Percentiles rank a stretch among this genome's conserved stretches.
Evolutionary conservation across 1,140 invertebrate genomes (phyloP).

Genomic region (Platorchestia sp.): DNA sequence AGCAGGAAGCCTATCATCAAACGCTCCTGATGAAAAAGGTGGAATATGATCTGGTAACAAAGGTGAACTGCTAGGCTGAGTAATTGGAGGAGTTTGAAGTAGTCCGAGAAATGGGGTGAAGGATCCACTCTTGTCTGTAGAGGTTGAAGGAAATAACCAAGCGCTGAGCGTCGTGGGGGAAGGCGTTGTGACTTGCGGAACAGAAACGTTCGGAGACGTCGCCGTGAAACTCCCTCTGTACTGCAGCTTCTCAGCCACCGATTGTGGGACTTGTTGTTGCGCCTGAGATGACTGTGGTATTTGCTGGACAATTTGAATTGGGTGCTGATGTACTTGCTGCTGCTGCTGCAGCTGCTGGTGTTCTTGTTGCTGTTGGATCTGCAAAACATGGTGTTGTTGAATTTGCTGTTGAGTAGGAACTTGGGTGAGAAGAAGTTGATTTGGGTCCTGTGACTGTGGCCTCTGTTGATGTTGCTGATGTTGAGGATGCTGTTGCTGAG

Average conservation of each 20-base stretch:
- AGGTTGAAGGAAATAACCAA: slow-evolving; percentile 66
- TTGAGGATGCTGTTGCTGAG: slow-evolving; percentile 42
- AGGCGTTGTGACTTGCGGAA: slow-evolving; percentile 67
- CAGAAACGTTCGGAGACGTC: slow-evolving; percentile 54
- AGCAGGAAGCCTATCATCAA: slow-evolving; percentile 64
- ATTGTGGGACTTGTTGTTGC: slow-evolving; percentile 4
- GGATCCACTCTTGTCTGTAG: slow-evolving; percentile 76
- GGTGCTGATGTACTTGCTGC: slow-evolving; percentile 48
- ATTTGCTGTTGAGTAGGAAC: slow-evolving; percentile 27
- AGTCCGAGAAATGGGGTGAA: slow-evolving; percentile 75
- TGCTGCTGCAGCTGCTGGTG: slow-evolving; percentile 57
- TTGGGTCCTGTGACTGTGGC: slow-evolving; percentile 11
- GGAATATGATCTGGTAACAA: slow-evolving; percentile 60
- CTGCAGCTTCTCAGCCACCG: slow-evolving; percentile 60
- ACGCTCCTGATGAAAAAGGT: slow-evolving; percentile 57
- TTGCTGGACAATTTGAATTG: slow-evolving; percentile 43
- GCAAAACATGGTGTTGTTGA: slow-evolving; percentile 45
- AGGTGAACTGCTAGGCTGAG: slow-evolving; percentile 58
- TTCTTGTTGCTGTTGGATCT: slow-evolving; percentile 4
- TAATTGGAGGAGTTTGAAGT: slow-evolving; percentile 69
- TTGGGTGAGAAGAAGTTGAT: slow-evolving; percentile 41
- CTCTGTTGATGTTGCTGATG: slow-evolving; percentile 39
- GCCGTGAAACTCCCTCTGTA: slow-evolving; percentile 66
- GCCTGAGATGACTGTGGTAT: slow-evolving; percentile 54
- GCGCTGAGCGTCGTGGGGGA: slow-evolving; percentile 66